These are phyloP conservation scores for Melospiza georgiana DNA, from an alignment of 2,113 vertebrate genomes.

Conservation along the genomic window DNA sequence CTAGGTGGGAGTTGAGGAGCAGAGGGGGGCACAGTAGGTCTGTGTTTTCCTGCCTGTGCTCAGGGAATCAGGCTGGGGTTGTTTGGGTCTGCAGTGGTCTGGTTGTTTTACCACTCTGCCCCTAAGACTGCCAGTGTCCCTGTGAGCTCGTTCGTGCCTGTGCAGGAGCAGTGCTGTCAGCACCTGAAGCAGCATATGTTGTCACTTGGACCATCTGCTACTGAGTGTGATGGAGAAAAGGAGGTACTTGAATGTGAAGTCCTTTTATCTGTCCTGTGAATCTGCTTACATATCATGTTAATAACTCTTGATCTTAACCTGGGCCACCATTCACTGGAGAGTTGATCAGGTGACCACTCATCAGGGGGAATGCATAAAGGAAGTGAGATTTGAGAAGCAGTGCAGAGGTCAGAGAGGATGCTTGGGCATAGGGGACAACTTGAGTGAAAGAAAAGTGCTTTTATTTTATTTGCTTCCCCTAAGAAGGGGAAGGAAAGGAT, in stretches of 20 bases:
- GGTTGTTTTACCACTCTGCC: not conserved
- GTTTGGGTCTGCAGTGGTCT: not conserved
- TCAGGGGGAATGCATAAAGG: not conserved
- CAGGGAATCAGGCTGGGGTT: not conserved
- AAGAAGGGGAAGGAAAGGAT: not conserved
- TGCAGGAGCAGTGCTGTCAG: not conserved
- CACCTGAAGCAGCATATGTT: conserved; percentile 42
- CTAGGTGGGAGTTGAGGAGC: not conserved
- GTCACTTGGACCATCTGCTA: conserved; percentile 34
- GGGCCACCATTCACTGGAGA: not conserved
- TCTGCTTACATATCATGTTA: not conserved
- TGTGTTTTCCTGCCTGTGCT: not conserved
- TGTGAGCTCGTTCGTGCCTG: not conserved
- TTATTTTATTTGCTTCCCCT: not conserved
- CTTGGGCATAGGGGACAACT: not conserved
- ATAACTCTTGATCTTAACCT: not conserved
- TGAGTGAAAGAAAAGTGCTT: not conserved
- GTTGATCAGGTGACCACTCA: not conserved
- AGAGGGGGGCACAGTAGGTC: not conserved
- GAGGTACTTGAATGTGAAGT: not conserved
- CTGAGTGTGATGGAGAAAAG: not conserved
- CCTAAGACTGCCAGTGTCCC: rapidly evolving
- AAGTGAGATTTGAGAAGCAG: not conserved
- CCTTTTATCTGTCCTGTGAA: not conserved
- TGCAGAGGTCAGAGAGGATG: not conserved